Percentiles rank a stretch among this genome's conserved stretches.
Evolutionary conservation across 35 echinoderm and acorn worm genomes (phyloP).

Genomic region (Diadema setosum): DNA sequence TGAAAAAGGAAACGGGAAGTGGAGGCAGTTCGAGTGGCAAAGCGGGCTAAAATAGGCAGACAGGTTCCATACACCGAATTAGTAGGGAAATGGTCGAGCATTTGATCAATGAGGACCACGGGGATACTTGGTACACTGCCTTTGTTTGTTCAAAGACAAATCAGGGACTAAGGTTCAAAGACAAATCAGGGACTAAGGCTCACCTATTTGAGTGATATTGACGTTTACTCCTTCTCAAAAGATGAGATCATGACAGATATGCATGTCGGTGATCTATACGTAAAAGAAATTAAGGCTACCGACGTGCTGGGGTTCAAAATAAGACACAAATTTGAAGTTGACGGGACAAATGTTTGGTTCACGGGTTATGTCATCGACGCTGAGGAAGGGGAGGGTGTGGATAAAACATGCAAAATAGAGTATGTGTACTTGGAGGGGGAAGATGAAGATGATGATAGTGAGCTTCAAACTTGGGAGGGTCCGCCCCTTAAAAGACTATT

Average conservation of each 20-base stretch:
- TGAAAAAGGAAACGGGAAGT: not conserved
- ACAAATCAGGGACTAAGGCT: too few relatives aligned
- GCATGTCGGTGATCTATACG: not conserved
- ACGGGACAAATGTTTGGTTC: not conserved
- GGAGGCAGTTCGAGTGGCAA: not conserved
- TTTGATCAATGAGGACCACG: not conserved
- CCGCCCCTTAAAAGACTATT: not conserved
- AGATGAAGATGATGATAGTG: not conserved
- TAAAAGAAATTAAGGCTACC: not conserved
- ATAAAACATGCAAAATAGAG: not conserved
- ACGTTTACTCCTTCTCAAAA: not conserved
- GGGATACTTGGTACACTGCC: not conserved
- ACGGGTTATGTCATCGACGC: not conserved
- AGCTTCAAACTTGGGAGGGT: not conserved
- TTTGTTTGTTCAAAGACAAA: not conserved
- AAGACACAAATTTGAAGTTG: not conserved
- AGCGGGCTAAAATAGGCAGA: not conserved
- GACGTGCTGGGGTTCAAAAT: not conserved
- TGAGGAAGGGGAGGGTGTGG: not conserved
- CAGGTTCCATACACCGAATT: not conserved
- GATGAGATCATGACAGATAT: not conserved
- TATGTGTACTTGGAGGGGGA: not conserved
- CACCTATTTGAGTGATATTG: not conserved
- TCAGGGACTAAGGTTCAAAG: not conserved
- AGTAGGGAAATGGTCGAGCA: not conserved